Percentiles rank a stretch among this genome's conserved stretches.
Conservation (phyloP, 2,113 vertebrate genomes). For the Bombycilla garrulus region DNA sequence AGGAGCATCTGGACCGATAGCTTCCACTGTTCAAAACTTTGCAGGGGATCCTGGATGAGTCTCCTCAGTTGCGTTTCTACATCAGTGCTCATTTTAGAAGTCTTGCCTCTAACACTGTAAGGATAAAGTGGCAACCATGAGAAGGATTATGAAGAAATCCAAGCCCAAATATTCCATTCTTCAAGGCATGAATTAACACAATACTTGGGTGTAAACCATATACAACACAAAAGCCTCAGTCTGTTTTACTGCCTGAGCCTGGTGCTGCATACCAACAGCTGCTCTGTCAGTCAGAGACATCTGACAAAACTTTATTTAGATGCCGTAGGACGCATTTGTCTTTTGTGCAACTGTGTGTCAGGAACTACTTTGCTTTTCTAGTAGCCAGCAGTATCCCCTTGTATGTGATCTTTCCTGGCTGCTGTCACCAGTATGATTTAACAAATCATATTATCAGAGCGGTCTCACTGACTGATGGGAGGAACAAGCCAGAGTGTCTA, state of each 20-base stretch:
- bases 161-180: background rate
- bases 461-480: background rate
- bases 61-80: slow-evolving; percentile 72
- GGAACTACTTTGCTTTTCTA: background rate
- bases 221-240: slow-evolving; percentile 7
- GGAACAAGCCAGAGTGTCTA: background rate
- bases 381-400: background rate
- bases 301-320: slow-evolving; percentile 6
- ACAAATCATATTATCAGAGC: background rate
- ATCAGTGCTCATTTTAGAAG: slow-evolving; percentile 74
- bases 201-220: background rate
- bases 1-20: slow-evolving; percentile 75
- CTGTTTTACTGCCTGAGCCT: background rate
- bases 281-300: slow-evolving; percentile 6
- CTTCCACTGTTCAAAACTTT: slow-evolving; percentile 82
- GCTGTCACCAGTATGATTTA: background rate
- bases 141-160: slow-evolving; percentile 16
- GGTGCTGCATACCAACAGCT: background rate
- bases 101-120: slow-evolving; percentile 81
- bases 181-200: background rate
- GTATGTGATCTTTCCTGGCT: background rate
- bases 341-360: background rate
- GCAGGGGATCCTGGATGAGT: slow-evolving; percentile 79
- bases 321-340: background rate
- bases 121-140: background rate